phyloP scores from a whole-genome alignment of 2,888 invertebrate genomes.

The Lasioglossum malachurum region DNA sequence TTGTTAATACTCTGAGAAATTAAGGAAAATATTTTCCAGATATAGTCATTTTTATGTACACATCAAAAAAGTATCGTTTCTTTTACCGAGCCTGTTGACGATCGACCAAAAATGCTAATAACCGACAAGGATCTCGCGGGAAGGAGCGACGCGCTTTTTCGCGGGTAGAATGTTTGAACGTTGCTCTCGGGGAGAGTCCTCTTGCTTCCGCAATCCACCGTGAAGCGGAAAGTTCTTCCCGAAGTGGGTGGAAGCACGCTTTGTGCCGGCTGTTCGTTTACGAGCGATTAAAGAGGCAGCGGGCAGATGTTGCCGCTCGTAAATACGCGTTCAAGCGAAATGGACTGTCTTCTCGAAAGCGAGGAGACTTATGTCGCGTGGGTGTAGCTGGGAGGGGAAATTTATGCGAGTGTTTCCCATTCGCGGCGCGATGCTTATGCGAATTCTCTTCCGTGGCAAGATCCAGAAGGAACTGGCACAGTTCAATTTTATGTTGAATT shows the following conservation, averaged over 20 bases:
- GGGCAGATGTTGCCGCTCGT: not conserved
- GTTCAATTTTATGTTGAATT: not conserved
- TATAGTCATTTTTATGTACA: too few species aligned
- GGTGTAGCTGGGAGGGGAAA: not conserved
- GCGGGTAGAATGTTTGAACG: not conserved
- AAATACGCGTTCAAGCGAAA: constrained; percentile 14
- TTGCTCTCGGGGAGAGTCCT: not conserved
- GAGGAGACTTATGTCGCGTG: not conserved
- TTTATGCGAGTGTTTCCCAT: not conserved
- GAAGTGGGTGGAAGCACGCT: not conserved
- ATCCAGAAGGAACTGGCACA: not conserved
- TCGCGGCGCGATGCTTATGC: not conserved
- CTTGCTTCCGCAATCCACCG: not conserved
- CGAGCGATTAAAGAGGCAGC: constrained; percentile 1
- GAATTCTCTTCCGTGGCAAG: not conserved
- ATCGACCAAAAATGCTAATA: not conserved
- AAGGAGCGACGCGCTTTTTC: not conserved
- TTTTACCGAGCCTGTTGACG: not conserved
- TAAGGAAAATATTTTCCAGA: too few species aligned
- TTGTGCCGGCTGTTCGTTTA: not conserved
- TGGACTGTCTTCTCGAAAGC: not conserved
- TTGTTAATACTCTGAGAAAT: too few species aligned
- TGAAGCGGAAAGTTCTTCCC: not conserved
- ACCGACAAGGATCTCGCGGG: not conserved
- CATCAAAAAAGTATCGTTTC: too few species aligned